These are phyloP conservation scores for Atlantisia rogersi DNA, from an alignment of 2,113 vertebrate species.

Conservation along the genomic window DNA sequence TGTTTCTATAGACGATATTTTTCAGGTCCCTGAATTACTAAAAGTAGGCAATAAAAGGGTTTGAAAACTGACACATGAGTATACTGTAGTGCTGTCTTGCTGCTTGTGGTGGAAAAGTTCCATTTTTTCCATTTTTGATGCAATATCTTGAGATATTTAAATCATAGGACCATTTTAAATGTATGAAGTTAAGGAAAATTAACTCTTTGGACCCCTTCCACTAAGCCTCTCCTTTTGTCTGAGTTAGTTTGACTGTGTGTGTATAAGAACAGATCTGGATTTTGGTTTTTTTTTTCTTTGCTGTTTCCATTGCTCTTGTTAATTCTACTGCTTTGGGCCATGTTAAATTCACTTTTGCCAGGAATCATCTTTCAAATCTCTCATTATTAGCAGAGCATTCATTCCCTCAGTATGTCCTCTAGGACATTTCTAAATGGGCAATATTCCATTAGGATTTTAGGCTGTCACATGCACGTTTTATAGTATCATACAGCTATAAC, in stretches of 20 bases:
- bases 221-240: neutral
- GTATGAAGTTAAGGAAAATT: neutral
- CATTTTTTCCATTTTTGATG: neutral
- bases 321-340: conserved; percentile 22
- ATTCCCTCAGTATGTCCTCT: neutral
- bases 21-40: neutral
- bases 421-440: conserved; percentile 26
- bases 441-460: neutral
- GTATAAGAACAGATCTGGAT: neutral
- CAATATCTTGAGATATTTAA: neutral
- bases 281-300: neutral
- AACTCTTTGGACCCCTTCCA: neutral
- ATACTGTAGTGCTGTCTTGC: neutral
- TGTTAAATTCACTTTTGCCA: neutral
- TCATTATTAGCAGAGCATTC: conserved; percentile 20
- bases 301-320: conserved; percentile 1
- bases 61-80: neutral
- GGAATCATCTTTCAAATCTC: conserved; percentile 18
- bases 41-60: neutral
- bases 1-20: neutral
- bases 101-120: neutral
- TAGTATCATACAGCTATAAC: neutral
- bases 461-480: neutral
- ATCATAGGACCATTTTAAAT: neutral
- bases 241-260: neutral